Evolutionary conservation across 2,113 vertebrate genomes (phyloP).

Genomic region (Pachypanchax playfairii): DNA sequence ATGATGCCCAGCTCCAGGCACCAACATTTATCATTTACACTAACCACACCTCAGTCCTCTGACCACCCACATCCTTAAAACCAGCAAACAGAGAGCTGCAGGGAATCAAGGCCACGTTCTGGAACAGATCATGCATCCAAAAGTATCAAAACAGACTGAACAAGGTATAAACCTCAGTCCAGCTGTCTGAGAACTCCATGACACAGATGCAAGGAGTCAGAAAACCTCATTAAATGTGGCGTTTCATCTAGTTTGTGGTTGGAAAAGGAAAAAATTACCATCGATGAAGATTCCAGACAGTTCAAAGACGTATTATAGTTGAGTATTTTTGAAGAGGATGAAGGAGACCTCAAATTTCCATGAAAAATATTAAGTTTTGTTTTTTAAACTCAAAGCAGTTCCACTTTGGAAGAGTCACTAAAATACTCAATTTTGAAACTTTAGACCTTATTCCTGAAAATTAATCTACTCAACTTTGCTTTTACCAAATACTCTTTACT

Average conservation of each 20-base stretch:
- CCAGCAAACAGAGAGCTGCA: background rate
- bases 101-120: constrained; percentile 14
- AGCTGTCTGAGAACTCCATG: constrained; percentile 12
- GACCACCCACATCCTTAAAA: constrained; percentile 27
- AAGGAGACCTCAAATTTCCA: too few species aligned
- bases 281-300: background rate
- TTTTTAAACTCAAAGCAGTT: too few species aligned
- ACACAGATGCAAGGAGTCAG: background rate
- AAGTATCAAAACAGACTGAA: constrained; percentile 1
- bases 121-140: background rate
- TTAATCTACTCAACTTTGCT: too few species aligned
- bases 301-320: background rate
- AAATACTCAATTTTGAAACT: too few species aligned
- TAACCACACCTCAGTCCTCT: constrained; percentile 3
- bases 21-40: constrained; percentile 28
- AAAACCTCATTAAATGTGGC: background rate
- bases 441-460: too few species aligned
- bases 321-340: background rate
- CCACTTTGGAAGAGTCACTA: too few species aligned
- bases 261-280: background rate
- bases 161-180: background rate
- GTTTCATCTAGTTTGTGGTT: constrained; percentile 1
- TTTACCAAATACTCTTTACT: too few species aligned
- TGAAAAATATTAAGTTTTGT: too few species aligned
- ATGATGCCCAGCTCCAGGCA: constrained; percentile 35